Percentiles rank a stretch among this genome's conserved stretches.
These are phyloP conservation scores for Sparus aurata DNA, from an alignment of 2,797 vertebrate species.

Conservation along the genomic window DNA sequence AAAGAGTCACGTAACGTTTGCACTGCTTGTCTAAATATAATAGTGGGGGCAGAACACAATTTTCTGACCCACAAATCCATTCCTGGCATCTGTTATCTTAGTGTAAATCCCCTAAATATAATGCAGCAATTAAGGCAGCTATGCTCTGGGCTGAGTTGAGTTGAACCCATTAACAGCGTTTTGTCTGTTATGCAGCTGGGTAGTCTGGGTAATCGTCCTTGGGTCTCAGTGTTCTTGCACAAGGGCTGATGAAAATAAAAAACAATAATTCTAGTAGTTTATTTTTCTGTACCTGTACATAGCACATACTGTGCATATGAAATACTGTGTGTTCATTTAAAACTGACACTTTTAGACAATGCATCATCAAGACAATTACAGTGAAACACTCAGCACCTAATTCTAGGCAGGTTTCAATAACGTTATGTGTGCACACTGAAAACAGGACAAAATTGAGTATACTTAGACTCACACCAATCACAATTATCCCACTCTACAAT, in stretches of 20 bases:
- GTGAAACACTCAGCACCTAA: constrained; percentile 1
- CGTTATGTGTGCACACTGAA: background rate
- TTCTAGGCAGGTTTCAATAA: background rate
- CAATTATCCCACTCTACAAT: background rate
- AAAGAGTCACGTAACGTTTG: constrained; percentile 26
- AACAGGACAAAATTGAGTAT: background rate
- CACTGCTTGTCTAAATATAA: constrained; percentile 31
- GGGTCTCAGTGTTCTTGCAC: constrained; percentile 20
- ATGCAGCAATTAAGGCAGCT: constrained; percentile 64
- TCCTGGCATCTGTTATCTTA: constrained; percentile 54
- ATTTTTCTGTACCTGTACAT: background rate
- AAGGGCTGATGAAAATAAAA: background rate
- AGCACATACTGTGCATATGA: background rate
- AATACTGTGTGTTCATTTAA: background rate
- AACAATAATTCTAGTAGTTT: background rate
- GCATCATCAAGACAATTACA: background rate
- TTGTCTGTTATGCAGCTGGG: constrained; percentile 46
- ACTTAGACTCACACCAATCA: background rate
- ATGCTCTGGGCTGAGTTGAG: constrained; percentile 30
- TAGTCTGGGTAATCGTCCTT: constrained; percentile 43
- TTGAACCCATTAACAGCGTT: constrained; percentile 65
- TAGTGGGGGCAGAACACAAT: constrained; percentile 13
- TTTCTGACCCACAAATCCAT: constrained; percentile 60
- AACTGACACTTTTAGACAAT: background rate
- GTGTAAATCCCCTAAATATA: constrained; percentile 67